These are phyloP conservation scores for Epinephelus malabaricus DNA, from an alignment of 2,797 vertebrate species.

Conservation along the genomic window DNA sequence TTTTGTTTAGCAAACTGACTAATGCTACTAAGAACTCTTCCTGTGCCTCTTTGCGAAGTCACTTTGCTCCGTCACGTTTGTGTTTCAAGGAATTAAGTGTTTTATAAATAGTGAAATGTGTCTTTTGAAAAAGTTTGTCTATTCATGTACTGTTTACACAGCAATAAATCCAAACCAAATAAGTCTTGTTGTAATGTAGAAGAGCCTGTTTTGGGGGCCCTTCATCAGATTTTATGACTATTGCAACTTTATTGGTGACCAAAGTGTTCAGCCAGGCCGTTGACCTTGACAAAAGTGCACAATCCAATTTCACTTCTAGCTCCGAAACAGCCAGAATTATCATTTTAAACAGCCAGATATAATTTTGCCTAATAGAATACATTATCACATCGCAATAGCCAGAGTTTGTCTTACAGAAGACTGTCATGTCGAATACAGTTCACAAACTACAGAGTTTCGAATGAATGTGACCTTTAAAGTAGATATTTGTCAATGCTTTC, in stretches of 20 bases:
- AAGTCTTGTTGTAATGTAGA: not conserved
- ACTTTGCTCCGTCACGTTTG: not conserved
- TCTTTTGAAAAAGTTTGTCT: conserved; percentile 4
- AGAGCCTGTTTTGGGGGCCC: not conserved
- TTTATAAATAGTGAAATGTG: conserved; percentile 2
- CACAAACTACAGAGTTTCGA: conserved; percentile 40
- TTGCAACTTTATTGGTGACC: conserved; percentile 13
- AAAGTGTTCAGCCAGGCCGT: conserved; percentile 11
- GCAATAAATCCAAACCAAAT: conserved; percentile 10
- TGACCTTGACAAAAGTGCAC: conserved; percentile 43
- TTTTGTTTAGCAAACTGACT: not conserved
- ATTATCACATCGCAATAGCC: conserved; percentile 26
- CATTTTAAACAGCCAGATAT: conserved; percentile 32
- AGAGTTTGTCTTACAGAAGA: conserved; percentile 17
- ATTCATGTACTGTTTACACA: not conserved
- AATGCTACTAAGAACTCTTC: not conserved
- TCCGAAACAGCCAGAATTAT: conserved; percentile 29
- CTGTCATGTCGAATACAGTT: conserved; percentile 16
- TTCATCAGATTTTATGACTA: conserved; percentile 33
- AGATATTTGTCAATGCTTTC: conserved; percentile 53
- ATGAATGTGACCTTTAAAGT: conserved; percentile 62
- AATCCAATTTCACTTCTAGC: conserved; percentile 43
- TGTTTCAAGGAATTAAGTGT: not conserved
- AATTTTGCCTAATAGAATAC: conserved; percentile 26
- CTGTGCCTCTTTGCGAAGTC: not conserved